A percentile compares a stretch with the other conserved stretches of the same genome.
Conservation (phyloP, 2,113 vertebrate species). For the Barnardius zonarius region DNA sequence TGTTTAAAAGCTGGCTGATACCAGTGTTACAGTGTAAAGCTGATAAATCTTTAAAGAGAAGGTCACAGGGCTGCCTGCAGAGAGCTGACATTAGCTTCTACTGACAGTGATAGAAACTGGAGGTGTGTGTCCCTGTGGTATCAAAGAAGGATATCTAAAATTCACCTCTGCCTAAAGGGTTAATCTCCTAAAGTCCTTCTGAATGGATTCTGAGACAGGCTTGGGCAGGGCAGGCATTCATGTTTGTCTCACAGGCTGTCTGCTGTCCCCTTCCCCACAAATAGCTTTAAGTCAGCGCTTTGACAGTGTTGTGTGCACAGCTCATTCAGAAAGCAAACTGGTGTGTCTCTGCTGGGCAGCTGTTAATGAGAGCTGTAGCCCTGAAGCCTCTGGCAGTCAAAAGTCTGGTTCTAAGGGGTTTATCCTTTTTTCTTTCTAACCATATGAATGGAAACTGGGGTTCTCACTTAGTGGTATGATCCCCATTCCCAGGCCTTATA, state of each 20-base stretch:
- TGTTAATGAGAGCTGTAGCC: neutral
- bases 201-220: neutral
- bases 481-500: neutral
- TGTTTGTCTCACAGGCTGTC: neutral
- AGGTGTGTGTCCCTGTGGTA: neutral
- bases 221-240: neutral
- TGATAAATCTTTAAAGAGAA: conserved; percentile 24
- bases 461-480: neutral
- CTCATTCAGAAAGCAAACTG: neutral
- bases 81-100: neutral
- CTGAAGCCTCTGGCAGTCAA: neutral
- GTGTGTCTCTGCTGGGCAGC: neutral
- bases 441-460: neutral
- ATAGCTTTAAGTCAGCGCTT: neutral
- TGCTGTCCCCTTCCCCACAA: neutral
- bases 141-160: neutral
- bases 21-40: neutral
- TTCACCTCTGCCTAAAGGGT: neutral
- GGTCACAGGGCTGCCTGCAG: neutral
- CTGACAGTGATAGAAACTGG: neutral
- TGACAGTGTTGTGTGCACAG: neutral
- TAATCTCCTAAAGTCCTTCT: neutral
- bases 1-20: neutral
- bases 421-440: neutral
- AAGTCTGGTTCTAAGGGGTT: neutral